Percentiles rank a stretch among this genome's conserved stretches.
Evolutionary conservation across 2,113 vertebrate genomes (phyloP).

Genomic region (Perca flavescens): DNA sequence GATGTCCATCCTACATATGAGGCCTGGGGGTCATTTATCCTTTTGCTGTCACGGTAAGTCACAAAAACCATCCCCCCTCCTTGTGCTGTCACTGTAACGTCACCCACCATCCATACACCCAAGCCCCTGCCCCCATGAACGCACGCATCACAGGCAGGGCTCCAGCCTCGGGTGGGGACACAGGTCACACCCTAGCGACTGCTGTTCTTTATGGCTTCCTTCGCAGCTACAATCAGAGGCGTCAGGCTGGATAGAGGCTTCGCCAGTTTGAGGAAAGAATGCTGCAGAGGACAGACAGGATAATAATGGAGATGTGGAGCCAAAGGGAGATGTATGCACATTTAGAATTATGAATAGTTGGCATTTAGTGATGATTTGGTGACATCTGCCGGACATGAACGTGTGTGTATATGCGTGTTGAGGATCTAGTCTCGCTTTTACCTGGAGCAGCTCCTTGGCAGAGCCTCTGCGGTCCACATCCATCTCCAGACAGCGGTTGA

Average conservation of each 20-base stretch:
- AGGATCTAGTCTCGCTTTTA: conserved; percentile 54
- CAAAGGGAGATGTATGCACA: neutral
- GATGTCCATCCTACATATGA: conserved; percentile 64
- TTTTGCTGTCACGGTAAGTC: conserved; percentile 67
- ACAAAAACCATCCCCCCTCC: conserved; percentile 49
- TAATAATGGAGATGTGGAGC: neutral
- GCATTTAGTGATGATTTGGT: neutral
- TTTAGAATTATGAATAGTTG: neutral
- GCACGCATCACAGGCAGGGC: conserved; percentile 61
- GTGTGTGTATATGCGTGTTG: neutral
- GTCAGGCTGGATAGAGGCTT: conserved; percentile 99
- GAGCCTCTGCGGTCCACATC: conserved; percentile 97
- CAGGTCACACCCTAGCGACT: conserved; percentile 88
- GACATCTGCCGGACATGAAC: neutral
- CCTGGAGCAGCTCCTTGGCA: conserved; percentile 98
- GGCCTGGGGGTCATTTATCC: conserved; percentile 66
- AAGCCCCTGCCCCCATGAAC: conserved; percentile 58
- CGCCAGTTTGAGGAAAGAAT: conserved; percentile 98
- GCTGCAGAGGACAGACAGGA: conserved; percentile 83
- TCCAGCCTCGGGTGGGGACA: conserved; percentile 70
- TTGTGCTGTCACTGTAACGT: conserved; percentile 65
- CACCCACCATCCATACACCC: conserved; percentile 60
- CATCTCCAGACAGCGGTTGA: conserved; percentile 98
- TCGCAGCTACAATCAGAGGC: conserved; percentile 98
- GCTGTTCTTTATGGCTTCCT: conserved; percentile 99